Evolutionary conservation across 2,888 invertebrate species (phyloP), one percentile per base, ranked within the genome.

Genomic region (Amblyjoppa proteus): DNA sequence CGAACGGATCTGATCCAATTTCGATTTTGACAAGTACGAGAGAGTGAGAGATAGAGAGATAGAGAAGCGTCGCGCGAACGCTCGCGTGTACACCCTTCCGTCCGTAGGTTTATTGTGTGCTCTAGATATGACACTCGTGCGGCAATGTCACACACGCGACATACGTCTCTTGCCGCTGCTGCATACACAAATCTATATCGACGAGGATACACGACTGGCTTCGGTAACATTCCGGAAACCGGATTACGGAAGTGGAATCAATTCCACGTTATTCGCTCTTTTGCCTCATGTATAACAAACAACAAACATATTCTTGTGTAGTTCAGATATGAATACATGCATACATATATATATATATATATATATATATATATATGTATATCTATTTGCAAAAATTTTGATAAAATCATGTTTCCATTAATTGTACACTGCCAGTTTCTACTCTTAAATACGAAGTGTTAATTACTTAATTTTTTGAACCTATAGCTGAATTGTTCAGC

Each of bases 1-100:
- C 88, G 84, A 86, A 84, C 89, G 87, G 88, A 88, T 85, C 89
- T 90, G 91, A 92, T 91, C 90, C 88, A 90, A 91, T 92, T 91
- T 88, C 88, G 87, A 87, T 86, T 91, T 81, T 85, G 74, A 85
- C 84, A 81, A 85, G 84, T 81, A 75, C 73, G 70, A 41, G 66
- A 61, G 77, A 66, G 34, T 9, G 38, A 51, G 51, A 25, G 69
- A 56, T 11, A 28, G 68, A 53, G 69, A 69, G 20, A 28, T 58
- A 25, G 58, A n/a, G 69, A 41, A 58, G 56, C 77, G 20, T 34
- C n/a, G 34, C 13, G 49, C 41, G 41, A 53, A 66, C n/a, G 31
- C 66, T 16, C 16, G 6, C n/a, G 64, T 76, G 68, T 76, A 66
- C 16, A 64, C 20, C 16, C 31, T 38, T 41, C 41, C 58, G 31